A percentile compares a stretch with the other conserved stretches of the same genome.
Evolutionary conservation across 2,113 vertebrate species (phyloP).

Genomic region (Physeter macrocephalus): DNA sequence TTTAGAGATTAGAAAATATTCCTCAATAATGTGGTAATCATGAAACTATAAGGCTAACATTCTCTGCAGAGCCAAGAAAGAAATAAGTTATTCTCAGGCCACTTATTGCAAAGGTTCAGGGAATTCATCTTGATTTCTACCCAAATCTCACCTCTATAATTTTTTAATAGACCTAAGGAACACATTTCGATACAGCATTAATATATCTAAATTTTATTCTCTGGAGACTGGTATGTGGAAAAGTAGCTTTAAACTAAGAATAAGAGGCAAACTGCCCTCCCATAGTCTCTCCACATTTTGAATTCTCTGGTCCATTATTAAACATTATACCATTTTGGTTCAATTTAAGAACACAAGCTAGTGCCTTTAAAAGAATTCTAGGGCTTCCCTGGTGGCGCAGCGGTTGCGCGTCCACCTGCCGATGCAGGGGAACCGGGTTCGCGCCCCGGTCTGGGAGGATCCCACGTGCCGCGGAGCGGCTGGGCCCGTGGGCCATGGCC

Average conservation of each 20-base stretch:
- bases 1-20: background rate
- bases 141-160: background rate
- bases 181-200: background rate
- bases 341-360: background rate
- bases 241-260: background rate
- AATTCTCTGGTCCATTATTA: background rate
- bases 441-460: too few relatives aligned
- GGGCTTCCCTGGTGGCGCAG: too few relatives aligned
- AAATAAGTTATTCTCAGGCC: fast-evolving
- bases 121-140: background rate
- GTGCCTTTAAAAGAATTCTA: background rate
- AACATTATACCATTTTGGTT: background rate
- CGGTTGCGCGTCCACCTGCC: too few relatives aligned
- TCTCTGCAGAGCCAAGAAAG: background rate
- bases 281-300: background rate
- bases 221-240: background rate
- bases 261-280: background rate
- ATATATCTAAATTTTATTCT: background rate
- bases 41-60: background rate
- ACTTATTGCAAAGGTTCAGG: background rate
- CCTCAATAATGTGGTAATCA: background rate
- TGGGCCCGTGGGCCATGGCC: too few relatives aligned
- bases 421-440: too few relatives aligned
- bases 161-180: background rate
- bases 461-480: too few relatives aligned